phyloP scores from a whole-genome alignment of 2,888 invertebrate genomes.

The Hyles lineata region DNA sequence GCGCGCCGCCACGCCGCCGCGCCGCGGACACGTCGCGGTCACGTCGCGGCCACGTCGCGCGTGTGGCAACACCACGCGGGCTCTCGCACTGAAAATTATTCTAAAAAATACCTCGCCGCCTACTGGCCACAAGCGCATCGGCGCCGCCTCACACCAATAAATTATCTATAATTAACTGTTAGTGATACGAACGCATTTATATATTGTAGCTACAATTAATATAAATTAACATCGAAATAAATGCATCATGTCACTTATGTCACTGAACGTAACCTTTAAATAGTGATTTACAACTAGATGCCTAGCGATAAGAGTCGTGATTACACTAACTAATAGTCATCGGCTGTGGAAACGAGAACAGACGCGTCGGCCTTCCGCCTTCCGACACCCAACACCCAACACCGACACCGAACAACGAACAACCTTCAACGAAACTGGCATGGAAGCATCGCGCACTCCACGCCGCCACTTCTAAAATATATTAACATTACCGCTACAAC shows the following conservation, averaged over 20 bases:
- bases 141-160: conserved; percentile 64
- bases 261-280: conserved; percentile 77
- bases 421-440: conserved; percentile 62
- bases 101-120: conserved; percentile 66
- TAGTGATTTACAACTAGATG: conserved; percentile 76
- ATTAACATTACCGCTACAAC: conserved; percentile 72
- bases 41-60: conserved; percentile 37
- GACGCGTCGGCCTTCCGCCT: conserved; percentile 1
- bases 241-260: conserved; percentile 84
- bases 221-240: conserved; percentile 84
- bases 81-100: conserved; percentile 65
- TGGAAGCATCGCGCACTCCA: conserved; percentile 66
- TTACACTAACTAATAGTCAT: conserved; percentile 76
- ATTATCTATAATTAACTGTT: conserved; percentile 77
- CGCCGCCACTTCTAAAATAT: conserved; percentile 66
- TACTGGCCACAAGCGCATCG: conserved; percentile 60
- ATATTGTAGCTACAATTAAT: conserved; percentile 82
- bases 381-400: neutral
- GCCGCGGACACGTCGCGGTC: no score
- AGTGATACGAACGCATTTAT: conserved; percentile 77
- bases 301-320: conserved; percentile 77
- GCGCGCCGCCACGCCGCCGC: conserved; percentile 47
- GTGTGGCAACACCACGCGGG: conserved; percentile 61
- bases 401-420: neutral
- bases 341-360: conserved; percentile 26